A percentile compares a stretch with the other conserved stretches of the same genome.
Conservation (phyloP, 2,888 invertebrate species). For the Villa cingulata region DNA sequence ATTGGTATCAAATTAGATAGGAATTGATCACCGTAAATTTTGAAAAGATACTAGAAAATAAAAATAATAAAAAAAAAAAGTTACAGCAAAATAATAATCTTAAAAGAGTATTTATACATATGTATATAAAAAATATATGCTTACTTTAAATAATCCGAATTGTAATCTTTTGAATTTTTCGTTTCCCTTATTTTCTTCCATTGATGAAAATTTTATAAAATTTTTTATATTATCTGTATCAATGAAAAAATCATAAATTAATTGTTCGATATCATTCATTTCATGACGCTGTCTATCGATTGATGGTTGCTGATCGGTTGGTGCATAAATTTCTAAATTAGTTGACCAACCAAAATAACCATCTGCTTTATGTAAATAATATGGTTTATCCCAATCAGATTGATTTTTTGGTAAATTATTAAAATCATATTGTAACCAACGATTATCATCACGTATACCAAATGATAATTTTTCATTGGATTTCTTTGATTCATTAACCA, state of each 20-base stretch:
- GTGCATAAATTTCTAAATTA: conserved; percentile 49
- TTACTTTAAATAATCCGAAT: conserved; percentile 60
- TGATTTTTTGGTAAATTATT: conserved; percentile 44
- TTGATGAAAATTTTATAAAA: conserved; percentile 55
- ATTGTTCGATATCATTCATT: conserved; percentile 49
- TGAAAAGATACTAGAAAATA: conserved; percentile 47
- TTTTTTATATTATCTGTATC: conserved; percentile 52
- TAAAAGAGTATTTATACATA: not conserved
- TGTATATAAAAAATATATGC: conserved; percentile 7
- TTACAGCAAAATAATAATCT: not conserved
- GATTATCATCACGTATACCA: conserved; percentile 52
- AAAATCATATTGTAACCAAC: conserved; percentile 59
- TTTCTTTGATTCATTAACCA: no score
- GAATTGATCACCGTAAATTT: conserved; percentile 58
- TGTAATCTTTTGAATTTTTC: conserved; percentile 61
- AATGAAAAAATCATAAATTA: conserved; percentile 53
- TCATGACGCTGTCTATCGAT: conserved; percentile 41
- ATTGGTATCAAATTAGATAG: conserved; percentile 49
- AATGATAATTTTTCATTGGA: conserved; percentile 26
- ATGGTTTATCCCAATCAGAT: conserved; percentile 60
- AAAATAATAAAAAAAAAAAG: conserved; percentile 4
- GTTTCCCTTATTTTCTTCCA: conserved; percentile 76
- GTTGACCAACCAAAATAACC: conserved; percentile 43
- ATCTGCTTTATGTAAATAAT: conserved; percentile 48
- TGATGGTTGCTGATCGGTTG: conserved; percentile 48